Evolutionary conservation across 2,113 vertebrate genomes (phyloP).

Genomic region (Microtus richardsoni): DNA sequence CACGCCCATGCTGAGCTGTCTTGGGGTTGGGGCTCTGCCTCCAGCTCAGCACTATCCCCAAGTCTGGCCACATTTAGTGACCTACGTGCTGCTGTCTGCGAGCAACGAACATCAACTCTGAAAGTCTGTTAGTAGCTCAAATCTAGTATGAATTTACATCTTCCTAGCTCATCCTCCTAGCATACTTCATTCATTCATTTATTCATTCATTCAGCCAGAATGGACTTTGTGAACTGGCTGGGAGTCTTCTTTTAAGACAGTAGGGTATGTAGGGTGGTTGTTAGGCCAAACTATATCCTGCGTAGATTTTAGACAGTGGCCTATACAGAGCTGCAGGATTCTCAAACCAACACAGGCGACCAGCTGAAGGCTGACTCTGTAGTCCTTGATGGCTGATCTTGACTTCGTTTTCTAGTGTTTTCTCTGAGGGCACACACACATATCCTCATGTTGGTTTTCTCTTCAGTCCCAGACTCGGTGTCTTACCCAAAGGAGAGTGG

Average conservation of each 20-base stretch:
- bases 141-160: neutral
- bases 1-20: no score
- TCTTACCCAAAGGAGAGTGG: neutral
- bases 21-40: neutral
- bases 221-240: no score
- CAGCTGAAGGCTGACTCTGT: no score
- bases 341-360: no score
- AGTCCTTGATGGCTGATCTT: neutral
- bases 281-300: no score
- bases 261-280: no score
- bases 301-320: no score
- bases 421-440: neutral
- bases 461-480: neutral
- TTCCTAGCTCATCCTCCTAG: neutral
- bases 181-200: neutral
- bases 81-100: neutral
- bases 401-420: neutral
- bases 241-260: no score
- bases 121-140: conserved; percentile 6
- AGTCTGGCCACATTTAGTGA: neutral
- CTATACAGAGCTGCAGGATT: no score
- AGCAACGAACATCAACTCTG: neutral
- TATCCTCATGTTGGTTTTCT: neutral
- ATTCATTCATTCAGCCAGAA: neutral
- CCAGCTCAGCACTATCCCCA: neutral